Evolutionary conservation across 2,888 invertebrate genomes (phyloP), one percentile per base, ranked within the genome.

Genomic region (Tryphoninae sp.): DNA sequence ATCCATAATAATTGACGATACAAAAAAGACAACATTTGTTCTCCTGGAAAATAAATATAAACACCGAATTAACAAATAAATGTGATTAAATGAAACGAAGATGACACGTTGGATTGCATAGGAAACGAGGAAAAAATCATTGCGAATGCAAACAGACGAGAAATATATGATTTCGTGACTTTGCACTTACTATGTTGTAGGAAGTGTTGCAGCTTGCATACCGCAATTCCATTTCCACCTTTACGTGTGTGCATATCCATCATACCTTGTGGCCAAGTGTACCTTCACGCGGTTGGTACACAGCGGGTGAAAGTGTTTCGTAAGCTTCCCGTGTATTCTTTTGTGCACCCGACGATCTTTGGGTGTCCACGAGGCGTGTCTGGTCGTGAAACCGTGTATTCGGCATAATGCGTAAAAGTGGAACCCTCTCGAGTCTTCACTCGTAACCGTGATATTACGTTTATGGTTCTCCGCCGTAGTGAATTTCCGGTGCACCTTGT

Each of bases 271-370:
- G 33, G 33, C 33, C 86, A 87, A 86, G 84, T 61, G 23, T 26
- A 51, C 53, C 65, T 64, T 23, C 22, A n/a, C 69, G 49, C 49
- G 64, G 33, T 33, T 69, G 45, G 22, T 42, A 40, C 72, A 78
- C 33, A 33, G 7, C 33, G 33, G 33, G 91, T 89, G 91, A 91
- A 91, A 91, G 91, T 84, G 89, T 90, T 90, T 90, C 89, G 88
- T 90, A 91, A 91, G 84, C 75, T 76, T 75, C 16, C 62, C 33
- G 74, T 82, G 64, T 82, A 78, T 78, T 84, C 76, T 72, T 82
- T 78, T 80, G 59, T 62, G 61, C 22, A 67, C 65, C 73, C 72
- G 49, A 80, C 61, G 59, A 80, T 72, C 74, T 78, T 80, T 65
- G 67, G 75, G 65, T 72, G 71, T 73, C 78, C 79, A 53, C 75